Conservation (phyloP, 2,797 vertebrate species). For the Hylomyscus alleni region DNA sequence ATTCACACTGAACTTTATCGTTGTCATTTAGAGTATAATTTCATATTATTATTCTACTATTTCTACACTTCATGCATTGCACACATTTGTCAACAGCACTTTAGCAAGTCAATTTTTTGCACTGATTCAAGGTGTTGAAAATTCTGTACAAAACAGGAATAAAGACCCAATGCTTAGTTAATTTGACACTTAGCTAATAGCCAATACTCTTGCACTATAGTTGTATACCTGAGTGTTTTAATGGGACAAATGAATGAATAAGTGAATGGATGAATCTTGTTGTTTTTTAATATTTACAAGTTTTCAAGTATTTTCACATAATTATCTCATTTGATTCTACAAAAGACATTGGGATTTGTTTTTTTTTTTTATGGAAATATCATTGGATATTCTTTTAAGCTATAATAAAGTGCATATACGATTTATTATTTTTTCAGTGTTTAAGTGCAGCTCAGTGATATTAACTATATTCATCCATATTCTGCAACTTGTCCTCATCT, state of each 20-base stretch:
- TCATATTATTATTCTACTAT: conserved; percentile 13
- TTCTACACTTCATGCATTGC: background rate
- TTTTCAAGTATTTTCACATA: background rate
- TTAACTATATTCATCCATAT: background rate
- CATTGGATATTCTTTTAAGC: background rate
- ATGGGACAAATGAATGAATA: background rate
- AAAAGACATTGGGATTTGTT: background rate
- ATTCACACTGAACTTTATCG: background rate
- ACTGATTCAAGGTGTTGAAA: background rate
- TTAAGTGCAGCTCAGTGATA: background rate
- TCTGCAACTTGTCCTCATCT: background rate
- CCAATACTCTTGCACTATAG: background rate
- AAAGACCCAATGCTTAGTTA: background rate
- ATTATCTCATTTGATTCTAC: background rate
- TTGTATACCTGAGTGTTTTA: background rate
- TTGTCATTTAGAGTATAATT: background rate
- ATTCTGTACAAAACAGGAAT: conserved; percentile 4
- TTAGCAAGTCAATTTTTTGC: background rate
- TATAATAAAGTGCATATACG: background rate
- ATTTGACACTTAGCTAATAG: background rate
- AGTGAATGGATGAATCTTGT: background rate
- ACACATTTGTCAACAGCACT: background rate
- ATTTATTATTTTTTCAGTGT: background rate
- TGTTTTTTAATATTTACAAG: background rate
- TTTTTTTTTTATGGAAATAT: background rate